Base-by-base conservation (phyloP, 2,888 invertebrate genomes). In the Blomia tropicalis region DNA sequence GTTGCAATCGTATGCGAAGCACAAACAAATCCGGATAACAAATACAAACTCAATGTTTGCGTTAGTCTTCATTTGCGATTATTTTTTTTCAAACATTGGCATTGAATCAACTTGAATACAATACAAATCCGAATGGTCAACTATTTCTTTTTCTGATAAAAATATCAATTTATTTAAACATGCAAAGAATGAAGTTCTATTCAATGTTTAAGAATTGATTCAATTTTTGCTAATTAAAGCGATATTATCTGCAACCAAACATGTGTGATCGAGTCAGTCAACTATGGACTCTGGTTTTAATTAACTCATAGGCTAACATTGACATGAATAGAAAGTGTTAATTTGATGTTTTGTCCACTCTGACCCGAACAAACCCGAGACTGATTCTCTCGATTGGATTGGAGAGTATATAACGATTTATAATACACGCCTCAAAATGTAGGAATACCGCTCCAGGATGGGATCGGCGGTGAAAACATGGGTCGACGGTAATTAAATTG, bases 171-270 rank as follows among this genome's bases (percentile, higher is more conserved):
- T n/a, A n/a, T n/a, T n/a, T n/a, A n/a, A n/a, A n/a, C n/a, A n/a
- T n/a, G n/a, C n/a, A n/a, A n/a, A n/a, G n/a, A n/a, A n/a, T n/a
- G n/a, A n/a, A n/a, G n/a, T n/a, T n/a, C n/a, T n/a, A n/a, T n/a
- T n/a, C 11, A 25, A n/a, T 47, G 7, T 7, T 25, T 7, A n/a
- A 47, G 11, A 47, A n/a, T 11, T 11, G 7, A 25, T n/a, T 47
- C 51, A 7, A 47, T 47, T 47, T 7, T 7, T 47, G 51, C 51
- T 47, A 47, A 47, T 47, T 47, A 47, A 47, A 47, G 51, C 51
- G 51, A 47, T 47, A 47, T 47, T 47, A 47, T 47, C 51, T 47
- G 51, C 51, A 19, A n/a, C 7, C 22, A 47, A 36, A 17, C 36
- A 36, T 17, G 17, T 7, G 17, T 7, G 17, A 36, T 36, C 36